Evolutionary conservation across 2,797 vertebrate species (phyloP).

Genomic region (Heteromormyrus szaboi): DNA sequence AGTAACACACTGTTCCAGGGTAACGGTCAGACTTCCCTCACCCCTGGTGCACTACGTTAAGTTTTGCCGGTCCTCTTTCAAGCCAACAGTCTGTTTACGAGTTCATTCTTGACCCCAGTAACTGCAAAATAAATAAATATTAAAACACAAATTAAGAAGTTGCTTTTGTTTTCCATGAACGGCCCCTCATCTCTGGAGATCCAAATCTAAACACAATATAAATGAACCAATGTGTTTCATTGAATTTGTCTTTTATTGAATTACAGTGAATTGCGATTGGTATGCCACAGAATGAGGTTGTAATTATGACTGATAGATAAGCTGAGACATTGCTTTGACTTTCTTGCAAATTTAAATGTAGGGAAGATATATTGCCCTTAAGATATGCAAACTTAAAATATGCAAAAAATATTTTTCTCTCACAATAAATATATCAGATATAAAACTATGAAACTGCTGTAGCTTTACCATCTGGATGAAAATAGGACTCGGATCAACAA

Average conservation of each 20-base stretch:
- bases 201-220: conserved; percentile 20
- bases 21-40: neutral
- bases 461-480: neutral
- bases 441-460: neutral
- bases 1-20: neutral
- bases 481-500: neutral
- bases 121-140: conserved; percentile 23
- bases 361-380: neutral
- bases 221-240: neutral
- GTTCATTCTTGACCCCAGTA: conserved; percentile 24
- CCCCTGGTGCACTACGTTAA: neutral
- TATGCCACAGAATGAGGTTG: neutral
- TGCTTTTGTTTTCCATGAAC: conserved; percentile 18
- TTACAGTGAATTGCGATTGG: neutral
- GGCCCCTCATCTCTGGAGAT: neutral
- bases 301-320: conserved; percentile 1
- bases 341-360: neutral
- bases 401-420: neutral
- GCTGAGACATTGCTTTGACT: neutral
- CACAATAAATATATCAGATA: neutral
- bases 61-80: neutral
- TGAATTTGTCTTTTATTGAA: conserved; percentile 1
- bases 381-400: neutral
- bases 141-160: conserved; percentile 20
- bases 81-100: conserved; percentile 17